Evolutionary conservation across 2,113 vertebrate genomes (phyloP).

Genomic region (Zapornia atra): DNA sequence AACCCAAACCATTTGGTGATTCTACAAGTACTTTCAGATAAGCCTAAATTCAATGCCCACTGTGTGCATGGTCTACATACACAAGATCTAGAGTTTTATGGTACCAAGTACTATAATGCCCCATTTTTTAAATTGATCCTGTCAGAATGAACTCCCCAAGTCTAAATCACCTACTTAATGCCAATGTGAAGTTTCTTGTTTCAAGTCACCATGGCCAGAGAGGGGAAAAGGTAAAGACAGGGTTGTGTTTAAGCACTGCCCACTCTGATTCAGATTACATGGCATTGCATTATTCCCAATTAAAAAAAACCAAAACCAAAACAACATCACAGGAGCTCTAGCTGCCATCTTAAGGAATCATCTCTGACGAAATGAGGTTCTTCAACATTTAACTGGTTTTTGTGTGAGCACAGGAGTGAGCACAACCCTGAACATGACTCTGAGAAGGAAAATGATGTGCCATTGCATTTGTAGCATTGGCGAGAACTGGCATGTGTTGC

Average conservation of each 20-base stretch:
- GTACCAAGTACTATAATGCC: not conserved
- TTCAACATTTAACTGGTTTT: not conserved
- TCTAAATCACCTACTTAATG: not conserved
- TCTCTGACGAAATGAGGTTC: not conserved
- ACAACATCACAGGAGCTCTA: not conserved
- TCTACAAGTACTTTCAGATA: not conserved
- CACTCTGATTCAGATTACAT: not conserved
- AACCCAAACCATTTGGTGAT: no score
- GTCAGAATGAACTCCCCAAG: not conserved
- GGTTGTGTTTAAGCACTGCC: not conserved
- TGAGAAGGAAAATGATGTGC: not conserved
- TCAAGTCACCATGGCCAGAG: not conserved
- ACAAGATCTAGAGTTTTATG: not conserved
- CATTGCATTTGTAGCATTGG: not conserved
- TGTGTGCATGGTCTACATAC: not conserved
- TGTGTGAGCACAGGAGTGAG: not conserved
- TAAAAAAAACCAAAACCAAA: no score
- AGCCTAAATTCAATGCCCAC: accelerated
- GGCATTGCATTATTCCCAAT: not conserved
- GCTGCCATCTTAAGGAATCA: not conserved
- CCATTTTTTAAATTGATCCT: accelerated
- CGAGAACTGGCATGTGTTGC: not conserved
- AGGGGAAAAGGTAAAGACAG: not conserved
- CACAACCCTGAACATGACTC: not conserved
- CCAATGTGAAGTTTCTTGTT: not conserved